Evolutionary conservation across 2,797 vertebrate species (phyloP).

Genomic region (Glyptemys insculpta): DNA sequence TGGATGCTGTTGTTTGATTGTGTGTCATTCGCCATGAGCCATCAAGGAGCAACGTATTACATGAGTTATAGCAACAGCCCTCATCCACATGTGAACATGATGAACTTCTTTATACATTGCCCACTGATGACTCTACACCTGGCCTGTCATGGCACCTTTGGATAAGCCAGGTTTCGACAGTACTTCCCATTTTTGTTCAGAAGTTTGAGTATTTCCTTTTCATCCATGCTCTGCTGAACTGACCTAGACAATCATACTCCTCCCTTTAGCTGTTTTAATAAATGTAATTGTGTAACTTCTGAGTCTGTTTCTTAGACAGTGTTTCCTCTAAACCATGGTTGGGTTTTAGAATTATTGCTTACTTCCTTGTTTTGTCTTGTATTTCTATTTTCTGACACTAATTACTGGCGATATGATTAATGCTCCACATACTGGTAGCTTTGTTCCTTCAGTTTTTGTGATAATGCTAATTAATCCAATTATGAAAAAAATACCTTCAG

Average conservation of each 20-base stretch:
- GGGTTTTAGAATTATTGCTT: constrained; percentile 68
- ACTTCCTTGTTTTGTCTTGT: constrained; percentile 74
- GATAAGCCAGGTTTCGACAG: background rate
- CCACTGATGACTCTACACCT: background rate
- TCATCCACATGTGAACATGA: background rate
- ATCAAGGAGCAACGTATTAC: background rate
- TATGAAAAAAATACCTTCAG: constrained; percentile 67
- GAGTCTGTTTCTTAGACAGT: constrained; percentile 31
- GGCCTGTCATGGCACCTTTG: background rate
- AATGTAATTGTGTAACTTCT: background rate
- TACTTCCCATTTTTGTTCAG: background rate
- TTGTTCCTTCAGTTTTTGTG: constrained; percentile 79
- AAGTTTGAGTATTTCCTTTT: background rate
- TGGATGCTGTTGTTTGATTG: background rate
- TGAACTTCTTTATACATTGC: background rate
- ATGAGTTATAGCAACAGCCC: background rate
- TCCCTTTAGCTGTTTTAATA: background rate
- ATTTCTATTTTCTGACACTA: constrained; percentile 77
- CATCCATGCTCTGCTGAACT: background rate
- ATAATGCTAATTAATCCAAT: constrained; percentile 82
- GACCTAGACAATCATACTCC: background rate
- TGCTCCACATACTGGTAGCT: constrained; percentile 74
- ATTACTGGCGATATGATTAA: constrained; percentile 82
- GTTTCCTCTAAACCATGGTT: constrained; percentile 60
- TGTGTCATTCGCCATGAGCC: background rate